Evolutionary conservation across 2,888 invertebrate genomes (phyloP), one percentile per base, ranked within the genome.

Genomic region (Osedax fenrisi): DNA sequence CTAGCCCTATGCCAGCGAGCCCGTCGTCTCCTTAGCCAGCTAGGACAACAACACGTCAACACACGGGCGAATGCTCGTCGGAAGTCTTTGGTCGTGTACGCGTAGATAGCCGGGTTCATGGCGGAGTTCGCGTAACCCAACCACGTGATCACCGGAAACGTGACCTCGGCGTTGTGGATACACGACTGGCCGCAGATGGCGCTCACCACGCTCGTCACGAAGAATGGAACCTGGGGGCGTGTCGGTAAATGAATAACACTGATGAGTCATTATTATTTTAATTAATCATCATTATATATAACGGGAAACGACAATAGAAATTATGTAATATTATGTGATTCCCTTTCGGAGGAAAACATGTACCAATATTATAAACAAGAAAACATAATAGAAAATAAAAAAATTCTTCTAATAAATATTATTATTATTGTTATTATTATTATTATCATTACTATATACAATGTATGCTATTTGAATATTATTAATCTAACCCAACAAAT

Each of bases 1-100:
- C 41, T 41, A 41, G 41, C 41, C 10, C 17, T 41, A 10, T 17
- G 5, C 41, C 41, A 41, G 41, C 41, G 41, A 5, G 41, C 41
- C n/a, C 68, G 68, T 22, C 27, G 68, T 22, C 68, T 22, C 17
- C 27, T 25, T 17, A 68, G 25, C 27, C 27, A 56, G 27, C 21
- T 72, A 24, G 82, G 82, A 77, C 82, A 83, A 73, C 82, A 82
- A 26, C 80, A 79, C 86, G 93, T 94, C 76, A 95, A 86, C 81
- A 95, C 91, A 82, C 93, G 89, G 75, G 91, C 89, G 85, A 95
- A 95, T 23, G 95, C 95, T 85, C 94, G 80, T 79, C 86, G 77
- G 84, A 96, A 96, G 86, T 96, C 96, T 82, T 92, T 88, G 87
- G 94, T 94, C 91, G 95, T 95, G 83, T 94, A 93, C n/a, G 95